Base-by-base conservation (phyloP, 2,797 vertebrate genomes). In the Pipistrellus pygmaeus region DNA sequence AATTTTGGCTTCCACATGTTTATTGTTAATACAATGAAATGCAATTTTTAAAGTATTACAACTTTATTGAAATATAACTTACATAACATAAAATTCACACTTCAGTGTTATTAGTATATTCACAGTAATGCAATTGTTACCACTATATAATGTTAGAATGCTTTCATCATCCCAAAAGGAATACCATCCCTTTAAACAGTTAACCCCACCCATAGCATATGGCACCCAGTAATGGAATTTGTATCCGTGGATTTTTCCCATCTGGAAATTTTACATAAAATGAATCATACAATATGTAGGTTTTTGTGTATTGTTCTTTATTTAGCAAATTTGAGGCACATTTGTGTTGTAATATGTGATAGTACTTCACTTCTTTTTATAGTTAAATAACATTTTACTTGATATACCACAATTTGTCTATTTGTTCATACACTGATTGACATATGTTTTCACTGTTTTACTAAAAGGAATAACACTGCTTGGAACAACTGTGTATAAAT, bases 11-110 rank as follows among this genome's bases (percentile, higher is more conserved):
- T 82, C 41, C 5, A 51, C 11, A 44, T 62, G 30, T 44, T 92
- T 60, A 32, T 66, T 95, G 27, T 78, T 85, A 92, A 57, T 73
- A 66, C 17, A 73, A 48, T 73, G 46, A 66, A 78, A 76, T 69
- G 20, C 41, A 78, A 18, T 71, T 77, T 75, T 25, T 57, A 46
- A 80, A 80, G 27, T 73, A 30, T 41, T 64, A 48, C 3, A 81
- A 21, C 35, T 86, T 82, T 90, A 86, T 76, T 93, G 32, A 85
- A 69, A n/a, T 83, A 6, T 55, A 75, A 69, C 35, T 80, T 51
- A 75, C 5, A 77, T 46, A 72, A 35, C 25, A 64, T 84, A 85
- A 81, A 81, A 75, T 85, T 90, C 41, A n/a, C 20, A 95, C 72
- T 78, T 88, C 72, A 72, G 64, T 72, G 20, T 77, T 71, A 78